Evolutionary conservation across 1,140 invertebrate species (phyloP).

Genomic region (Homalodisca vitripennis): DNA sequence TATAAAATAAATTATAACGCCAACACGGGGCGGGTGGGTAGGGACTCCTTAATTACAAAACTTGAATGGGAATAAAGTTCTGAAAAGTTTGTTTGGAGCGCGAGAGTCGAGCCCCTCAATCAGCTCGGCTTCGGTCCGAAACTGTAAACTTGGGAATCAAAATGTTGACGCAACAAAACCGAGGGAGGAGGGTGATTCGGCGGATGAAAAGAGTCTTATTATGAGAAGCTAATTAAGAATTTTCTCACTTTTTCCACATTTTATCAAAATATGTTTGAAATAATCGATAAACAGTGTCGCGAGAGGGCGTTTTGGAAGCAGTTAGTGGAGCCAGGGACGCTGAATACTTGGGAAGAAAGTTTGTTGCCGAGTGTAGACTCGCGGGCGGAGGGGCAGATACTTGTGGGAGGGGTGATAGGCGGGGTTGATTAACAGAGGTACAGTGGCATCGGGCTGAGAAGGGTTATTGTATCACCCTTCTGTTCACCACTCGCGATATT

Average conservation of each 20-base stretch:
- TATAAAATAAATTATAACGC: constrained; percentile 18
- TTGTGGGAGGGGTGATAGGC: not conserved
- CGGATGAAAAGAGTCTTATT: not conserved
- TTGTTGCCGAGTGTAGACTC: no score
- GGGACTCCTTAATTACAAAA: constrained; percentile 13
- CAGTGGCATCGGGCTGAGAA: not conserved
- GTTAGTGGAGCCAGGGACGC: no score
- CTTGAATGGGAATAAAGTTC: constrained; percentile 13
- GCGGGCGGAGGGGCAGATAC: not conserved
- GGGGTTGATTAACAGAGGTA: not conserved
- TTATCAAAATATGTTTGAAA: not conserved
- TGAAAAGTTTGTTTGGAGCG: not conserved
- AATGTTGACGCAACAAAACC: not conserved
- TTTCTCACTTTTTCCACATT: no score
- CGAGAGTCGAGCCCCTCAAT: not conserved
- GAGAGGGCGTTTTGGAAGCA: no score
- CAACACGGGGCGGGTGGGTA: not conserved
- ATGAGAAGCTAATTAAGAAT: not conserved
- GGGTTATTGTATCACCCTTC: not conserved
- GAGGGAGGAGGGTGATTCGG: not conserved
- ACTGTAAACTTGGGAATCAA: not conserved
- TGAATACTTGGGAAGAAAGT: no score
- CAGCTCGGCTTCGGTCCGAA: no score
- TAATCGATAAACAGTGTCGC: not conserved
- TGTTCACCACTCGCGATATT: not conserved